A percentile compares a stretch with the other conserved stretches of the same genome.
Conservation (phyloP, 2,113 vertebrate genomes). For the Oceanites oceanicus region DNA sequence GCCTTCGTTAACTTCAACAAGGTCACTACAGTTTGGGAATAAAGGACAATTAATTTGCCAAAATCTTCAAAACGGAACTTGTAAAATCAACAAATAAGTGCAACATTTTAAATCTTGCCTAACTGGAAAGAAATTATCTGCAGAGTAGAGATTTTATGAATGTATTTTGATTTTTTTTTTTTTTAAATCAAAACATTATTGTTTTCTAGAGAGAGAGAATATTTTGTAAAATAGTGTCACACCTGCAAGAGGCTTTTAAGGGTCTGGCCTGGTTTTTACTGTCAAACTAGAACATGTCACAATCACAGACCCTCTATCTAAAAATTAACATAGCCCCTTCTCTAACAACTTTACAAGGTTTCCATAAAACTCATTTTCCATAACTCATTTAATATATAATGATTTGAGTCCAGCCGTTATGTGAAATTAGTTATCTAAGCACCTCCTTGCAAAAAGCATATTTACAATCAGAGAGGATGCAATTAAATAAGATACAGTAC, state of each 20-base stretch:
- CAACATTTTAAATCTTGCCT: not conserved
- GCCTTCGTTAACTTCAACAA: constrained; percentile 19
- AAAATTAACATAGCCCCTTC: not conserved
- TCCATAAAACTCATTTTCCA: not conserved
- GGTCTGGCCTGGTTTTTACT: not conserved
- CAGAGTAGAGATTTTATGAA: not conserved
- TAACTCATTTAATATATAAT: fast-evolving
- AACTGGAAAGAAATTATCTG: not conserved
- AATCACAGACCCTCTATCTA: not conserved
- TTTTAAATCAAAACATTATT: not conserved
- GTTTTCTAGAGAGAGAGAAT: not conserved
- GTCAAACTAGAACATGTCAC: not conserved
- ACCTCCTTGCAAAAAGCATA: not conserved
- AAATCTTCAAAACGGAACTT: not conserved
- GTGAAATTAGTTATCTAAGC: not conserved
- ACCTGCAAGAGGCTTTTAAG: not conserved
- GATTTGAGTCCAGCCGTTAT: not conserved
- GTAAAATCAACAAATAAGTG: not conserved
- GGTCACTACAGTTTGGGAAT: not conserved
- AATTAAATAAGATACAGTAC: not conserved
- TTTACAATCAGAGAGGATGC: not conserved
- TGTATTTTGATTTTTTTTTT: too few species aligned
- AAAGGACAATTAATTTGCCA: not conserved
- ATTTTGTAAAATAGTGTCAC: not conserved
- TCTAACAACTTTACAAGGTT: not conserved